Base-by-base conservation (phyloP, 2,797 vertebrate genomes). In the Eptatretus atami region DNA sequence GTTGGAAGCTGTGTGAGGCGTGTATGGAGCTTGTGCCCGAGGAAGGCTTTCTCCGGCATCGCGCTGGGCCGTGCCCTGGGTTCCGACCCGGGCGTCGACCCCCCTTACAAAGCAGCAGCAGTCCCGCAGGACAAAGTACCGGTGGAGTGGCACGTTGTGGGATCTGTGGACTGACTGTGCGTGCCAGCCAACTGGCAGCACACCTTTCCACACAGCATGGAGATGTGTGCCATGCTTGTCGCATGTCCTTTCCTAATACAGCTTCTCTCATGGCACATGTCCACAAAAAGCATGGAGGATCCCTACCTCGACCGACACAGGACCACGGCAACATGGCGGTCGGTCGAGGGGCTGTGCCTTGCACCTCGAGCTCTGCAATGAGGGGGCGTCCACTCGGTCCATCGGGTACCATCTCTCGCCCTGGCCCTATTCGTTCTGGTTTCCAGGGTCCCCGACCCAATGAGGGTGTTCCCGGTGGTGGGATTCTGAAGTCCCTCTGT, bases 11-110 rank as follows among this genome's bases (percentile, higher is more conserved):
- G 55, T 60, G 55, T 9, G 55, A 60, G 55, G 15, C 15, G 15
- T 60, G 55, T 24, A 60, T 60, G 55, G 55, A 60, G 55, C 55
- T 60, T 15, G 55, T 60, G 55, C 55, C 55, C 8, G 55, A 60
- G 11, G 55, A 60, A 24, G 15, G 15, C 15, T 60, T n/a, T 9
- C 15, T 15, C 9, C 15, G 24, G 11, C 55, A 60, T 24, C 55
- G 15, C 15, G 55, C 55, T 15, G 10, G 15, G 55, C 55, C 24
- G 8, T 60, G 55, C 55, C 55, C 55, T 15, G 55, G 15, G 55
- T 24, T 60, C 8, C 31, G 31, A 44, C 31, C 31, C 6, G 55
- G 55, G 15, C 15, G 24, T 8, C 55, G 55, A 24, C 55, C 24
- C 15, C 55, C 55, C 24, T 24, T 15, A 24, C 55, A 60, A 24